Conservation (phyloP, 2,113 vertebrate genomes). For the Gavia stellata region DNA sequence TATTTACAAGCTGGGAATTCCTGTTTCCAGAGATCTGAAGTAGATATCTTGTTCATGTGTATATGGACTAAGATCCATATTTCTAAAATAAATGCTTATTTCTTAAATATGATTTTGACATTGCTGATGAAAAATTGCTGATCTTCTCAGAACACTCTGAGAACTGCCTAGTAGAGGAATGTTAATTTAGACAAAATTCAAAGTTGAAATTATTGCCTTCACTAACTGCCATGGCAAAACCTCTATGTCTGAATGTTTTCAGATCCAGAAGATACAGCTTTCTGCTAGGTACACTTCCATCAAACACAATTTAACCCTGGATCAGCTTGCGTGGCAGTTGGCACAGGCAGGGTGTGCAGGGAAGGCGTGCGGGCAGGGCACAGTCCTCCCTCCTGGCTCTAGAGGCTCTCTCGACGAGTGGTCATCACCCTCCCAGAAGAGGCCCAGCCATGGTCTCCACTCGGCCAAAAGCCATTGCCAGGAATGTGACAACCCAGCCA, state of each 20-base stretch:
- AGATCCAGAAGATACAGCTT: not conserved
- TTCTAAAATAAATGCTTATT: not conserved
- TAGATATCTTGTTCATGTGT: not conserved
- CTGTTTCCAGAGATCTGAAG: not conserved
- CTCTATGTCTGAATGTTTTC: not conserved
- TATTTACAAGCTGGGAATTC: not conserved
- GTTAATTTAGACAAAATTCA: not conserved
- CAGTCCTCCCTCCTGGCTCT: too few species aligned
- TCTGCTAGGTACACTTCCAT: not conserved
- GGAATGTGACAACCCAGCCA: too few species aligned
- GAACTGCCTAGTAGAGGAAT: not conserved
- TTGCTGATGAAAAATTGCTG: not conserved
- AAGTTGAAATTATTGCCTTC: not conserved
- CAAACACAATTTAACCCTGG: not conserved
- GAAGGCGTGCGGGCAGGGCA: too few species aligned
- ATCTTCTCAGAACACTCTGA: not conserved
- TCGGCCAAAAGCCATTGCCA: too few species aligned
- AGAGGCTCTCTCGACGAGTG: too few species aligned
- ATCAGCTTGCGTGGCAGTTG: too few species aligned
- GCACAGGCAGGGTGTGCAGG: too few species aligned
- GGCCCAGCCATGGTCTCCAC: too few species aligned
- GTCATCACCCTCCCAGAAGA: too few species aligned
- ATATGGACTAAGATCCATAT: not conserved
- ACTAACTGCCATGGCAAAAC: not conserved
- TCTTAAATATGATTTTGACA: not conserved